Percentiles rank a stretch among this genome's conserved stretches.
phyloP scores from a whole-genome alignment of 2,113 vertebrate genomes.

The Caracal caracal region DNA sequence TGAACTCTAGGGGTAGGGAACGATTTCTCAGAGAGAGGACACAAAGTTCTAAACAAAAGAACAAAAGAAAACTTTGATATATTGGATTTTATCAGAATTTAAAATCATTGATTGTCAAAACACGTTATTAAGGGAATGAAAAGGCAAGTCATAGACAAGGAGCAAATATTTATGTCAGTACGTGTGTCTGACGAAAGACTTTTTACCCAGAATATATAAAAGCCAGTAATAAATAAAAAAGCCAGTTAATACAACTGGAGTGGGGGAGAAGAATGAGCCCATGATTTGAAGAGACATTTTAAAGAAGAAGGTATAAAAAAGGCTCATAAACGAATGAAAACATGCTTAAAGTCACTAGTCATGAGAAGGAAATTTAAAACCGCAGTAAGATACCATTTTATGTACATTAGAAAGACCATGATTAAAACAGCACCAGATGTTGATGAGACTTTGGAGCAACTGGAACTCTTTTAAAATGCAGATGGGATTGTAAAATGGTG shows the following conservation, averaged over 20 bases:
- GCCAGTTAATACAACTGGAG: background rate
- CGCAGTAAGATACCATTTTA: background rate
- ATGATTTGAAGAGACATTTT: background rate
- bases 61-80: background rate
- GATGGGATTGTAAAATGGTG: background rate
- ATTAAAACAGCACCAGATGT: background rate
- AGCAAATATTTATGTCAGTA: background rate
- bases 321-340: background rate
- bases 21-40: background rate
- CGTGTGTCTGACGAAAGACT: background rate
- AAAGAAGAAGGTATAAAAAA: background rate
- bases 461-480: background rate
- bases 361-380: background rate
- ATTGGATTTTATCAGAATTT: background rate
- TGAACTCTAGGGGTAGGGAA: background rate
- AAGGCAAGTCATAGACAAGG: background rate
- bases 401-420: background rate
- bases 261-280: background rate
- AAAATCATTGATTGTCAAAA: background rate
- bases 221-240: background rate
- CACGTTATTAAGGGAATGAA: background rate
- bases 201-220: background rate
- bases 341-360: background rate
- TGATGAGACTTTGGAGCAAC: background rate
- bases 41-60: background rate